Evolutionary conservation across 2,888 invertebrate genomes (phyloP).

Genomic region (Eupithecia pulchellata): DNA sequence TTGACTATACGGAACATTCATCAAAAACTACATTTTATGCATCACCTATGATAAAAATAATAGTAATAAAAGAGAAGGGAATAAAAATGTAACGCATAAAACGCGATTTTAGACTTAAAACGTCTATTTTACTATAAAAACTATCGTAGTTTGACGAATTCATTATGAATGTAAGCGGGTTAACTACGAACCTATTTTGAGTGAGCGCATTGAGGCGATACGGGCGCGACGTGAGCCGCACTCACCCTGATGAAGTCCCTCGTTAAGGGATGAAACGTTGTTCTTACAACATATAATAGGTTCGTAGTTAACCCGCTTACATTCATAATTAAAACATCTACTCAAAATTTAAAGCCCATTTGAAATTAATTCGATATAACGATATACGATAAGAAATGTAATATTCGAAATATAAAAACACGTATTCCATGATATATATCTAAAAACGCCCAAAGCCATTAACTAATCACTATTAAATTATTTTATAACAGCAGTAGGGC

Average conservation of each 20-base stretch:
- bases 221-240: too few relatives aligned
- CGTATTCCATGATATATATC: background rate
- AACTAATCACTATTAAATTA: too few relatives aligned
- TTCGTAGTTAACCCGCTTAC: too few relatives aligned
- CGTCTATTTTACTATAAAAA: too few relatives aligned
- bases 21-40: background rate
- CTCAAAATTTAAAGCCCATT: background rate
- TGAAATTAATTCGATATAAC: background rate
- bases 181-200: too few relatives aligned
- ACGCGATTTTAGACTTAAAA: background rate
- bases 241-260: too few relatives aligned
- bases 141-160: too few relatives aligned
- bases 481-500: background rate
- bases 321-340: background rate
- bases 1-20: slow-evolving; percentile 19
- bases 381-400: background rate
- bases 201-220: too few relatives aligned
- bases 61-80: background rate
- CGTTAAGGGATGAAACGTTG: too few relatives aligned
- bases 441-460: background rate
- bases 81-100: background rate
- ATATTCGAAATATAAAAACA: background rate
- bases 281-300: too few relatives aligned
- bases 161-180: too few relatives aligned
- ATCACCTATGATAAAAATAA: background rate